Conservation (phyloP, 2,113 vertebrate genomes). For the Macrotis lagotis region DNA sequence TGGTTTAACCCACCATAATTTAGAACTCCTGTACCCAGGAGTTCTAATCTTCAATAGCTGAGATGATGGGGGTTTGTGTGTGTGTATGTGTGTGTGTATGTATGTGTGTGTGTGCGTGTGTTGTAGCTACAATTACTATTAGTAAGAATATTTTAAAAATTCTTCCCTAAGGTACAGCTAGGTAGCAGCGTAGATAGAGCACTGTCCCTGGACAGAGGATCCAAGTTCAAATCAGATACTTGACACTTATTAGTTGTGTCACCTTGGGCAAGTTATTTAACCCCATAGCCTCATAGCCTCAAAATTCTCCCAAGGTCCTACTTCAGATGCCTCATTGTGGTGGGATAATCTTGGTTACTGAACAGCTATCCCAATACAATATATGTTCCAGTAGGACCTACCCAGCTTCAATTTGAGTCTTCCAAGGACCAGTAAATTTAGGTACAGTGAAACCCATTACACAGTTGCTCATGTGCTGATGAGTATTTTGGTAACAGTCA, state of each 20-base stretch:
- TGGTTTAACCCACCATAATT: background rate
- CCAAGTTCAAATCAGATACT: too few species aligned
- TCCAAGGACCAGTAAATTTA: background rate
- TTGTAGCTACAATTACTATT: background rate
- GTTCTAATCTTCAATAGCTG: background rate
- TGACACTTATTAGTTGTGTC: too few species aligned
- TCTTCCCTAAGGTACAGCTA: too few species aligned
- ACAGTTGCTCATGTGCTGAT: background rate
- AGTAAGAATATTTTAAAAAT: background rate
- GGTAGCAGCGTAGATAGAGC: too few species aligned
- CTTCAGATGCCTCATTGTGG: background rate
- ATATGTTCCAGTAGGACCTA: background rate
- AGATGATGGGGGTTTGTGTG: too few species aligned
- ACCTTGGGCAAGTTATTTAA: too few species aligned
- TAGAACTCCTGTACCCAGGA: background rate
- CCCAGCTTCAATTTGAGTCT: background rate
- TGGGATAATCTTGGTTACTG: background rate
- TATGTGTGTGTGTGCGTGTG: too few species aligned
- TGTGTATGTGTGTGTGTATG: too few species aligned
- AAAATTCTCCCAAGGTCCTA: too few species aligned
- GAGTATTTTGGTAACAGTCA: background rate
- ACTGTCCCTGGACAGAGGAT: too few species aligned
- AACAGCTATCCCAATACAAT: background rate
- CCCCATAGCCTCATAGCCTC: too few species aligned
- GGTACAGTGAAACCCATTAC: background rate